Conservation (phyloP, 30 jellyfish, hydroid and myxozoan species). For the Hydractinia symbiolongicarpus region DNA sequence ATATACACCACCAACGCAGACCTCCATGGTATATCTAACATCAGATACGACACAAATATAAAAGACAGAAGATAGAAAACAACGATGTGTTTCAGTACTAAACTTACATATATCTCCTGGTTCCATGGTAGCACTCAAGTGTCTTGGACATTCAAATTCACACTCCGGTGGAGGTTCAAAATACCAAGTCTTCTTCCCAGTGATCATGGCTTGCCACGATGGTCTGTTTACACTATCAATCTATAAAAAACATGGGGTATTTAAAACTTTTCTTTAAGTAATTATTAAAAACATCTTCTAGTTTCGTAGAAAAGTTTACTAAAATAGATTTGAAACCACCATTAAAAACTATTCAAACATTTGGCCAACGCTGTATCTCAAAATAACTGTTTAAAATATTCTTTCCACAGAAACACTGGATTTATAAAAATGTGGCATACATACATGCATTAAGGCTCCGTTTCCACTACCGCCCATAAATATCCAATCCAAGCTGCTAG, state of each 20-base stretch:
- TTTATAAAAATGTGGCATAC: not conserved
- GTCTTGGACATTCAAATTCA: conserved; percentile 47
- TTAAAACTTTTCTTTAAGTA: not conserved
- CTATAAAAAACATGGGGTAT: conserved; percentile 20
- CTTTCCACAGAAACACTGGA: not conserved
- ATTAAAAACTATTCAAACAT: not conserved
- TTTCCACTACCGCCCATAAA: conserved; percentile 92
- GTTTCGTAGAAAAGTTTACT: too few species aligned
- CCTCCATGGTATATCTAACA: too few species aligned
- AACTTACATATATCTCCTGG: conserved; percentile 79
- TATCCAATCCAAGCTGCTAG: conserved; percentile 81
- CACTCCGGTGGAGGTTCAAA: conserved; percentile 94
- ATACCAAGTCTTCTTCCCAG: conserved; percentile 76
- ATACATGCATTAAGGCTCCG: conserved; percentile 82
- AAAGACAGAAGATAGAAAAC: too few species aligned
- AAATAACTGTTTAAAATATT: not conserved
- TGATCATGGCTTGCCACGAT: conserved; percentile 93
- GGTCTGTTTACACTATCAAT: conserved; percentile 79
- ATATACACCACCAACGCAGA: too few species aligned
- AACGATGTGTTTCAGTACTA: too few species aligned
- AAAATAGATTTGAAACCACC: too few species aligned
- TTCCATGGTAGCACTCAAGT: conserved; percentile 68
- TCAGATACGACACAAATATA: too few species aligned
- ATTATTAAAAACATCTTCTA: too few species aligned
- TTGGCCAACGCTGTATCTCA: not conserved